Conservation (phyloP, 2,888 invertebrate genomes). For the Troides oblongomaculatus region DNA sequence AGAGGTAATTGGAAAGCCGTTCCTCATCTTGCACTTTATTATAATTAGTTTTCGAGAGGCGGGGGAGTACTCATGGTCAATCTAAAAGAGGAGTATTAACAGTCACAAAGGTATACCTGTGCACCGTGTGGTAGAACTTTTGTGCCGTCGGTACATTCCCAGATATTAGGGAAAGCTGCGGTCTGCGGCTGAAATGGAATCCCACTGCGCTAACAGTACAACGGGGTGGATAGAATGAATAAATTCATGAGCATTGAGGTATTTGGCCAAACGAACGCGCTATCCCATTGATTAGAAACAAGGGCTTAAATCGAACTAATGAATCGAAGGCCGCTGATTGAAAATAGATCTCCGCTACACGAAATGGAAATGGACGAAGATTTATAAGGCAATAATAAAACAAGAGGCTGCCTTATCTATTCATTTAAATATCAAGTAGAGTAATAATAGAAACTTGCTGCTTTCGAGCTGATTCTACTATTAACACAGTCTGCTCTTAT, state of each 20-base stretch:
- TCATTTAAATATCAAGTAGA: constrained; percentile 1
- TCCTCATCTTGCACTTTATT: no score
- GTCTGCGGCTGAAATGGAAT: constrained; percentile 62
- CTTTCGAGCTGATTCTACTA: constrained; percentile 16
- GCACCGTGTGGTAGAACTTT: neutral
- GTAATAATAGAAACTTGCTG: constrained; percentile 5
- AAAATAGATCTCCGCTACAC: constrained; percentile 16
- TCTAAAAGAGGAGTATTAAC: no score
- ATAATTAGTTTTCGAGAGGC: no score
- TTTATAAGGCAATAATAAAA: constrained; percentile 16
- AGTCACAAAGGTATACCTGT: no score
- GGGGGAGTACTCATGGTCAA: no score
- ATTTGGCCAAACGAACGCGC: constrained; percentile 27
- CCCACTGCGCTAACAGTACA: constrained; percentile 35
- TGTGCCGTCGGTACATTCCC: constrained; percentile 41
- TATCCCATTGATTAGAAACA: constrained; percentile 24
- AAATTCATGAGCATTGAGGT: constrained; percentile 38
- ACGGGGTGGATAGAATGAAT: constrained; percentile 35
- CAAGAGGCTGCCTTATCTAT: constrained; percentile 6
- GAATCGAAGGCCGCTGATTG: constrained; percentile 14
- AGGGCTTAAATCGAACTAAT: constrained; percentile 14
- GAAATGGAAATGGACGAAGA: neutral
- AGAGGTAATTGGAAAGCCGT: no score
- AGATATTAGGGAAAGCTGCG: constrained; percentile 65
- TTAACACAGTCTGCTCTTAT: constrained; percentile 8